A percentile compares a stretch with the other conserved stretches of the same genome.
These are phyloP conservation scores for Nomia melanderi DNA, from an alignment of 1,140 invertebrate genomes.

Conservation along the genomic window DNA sequence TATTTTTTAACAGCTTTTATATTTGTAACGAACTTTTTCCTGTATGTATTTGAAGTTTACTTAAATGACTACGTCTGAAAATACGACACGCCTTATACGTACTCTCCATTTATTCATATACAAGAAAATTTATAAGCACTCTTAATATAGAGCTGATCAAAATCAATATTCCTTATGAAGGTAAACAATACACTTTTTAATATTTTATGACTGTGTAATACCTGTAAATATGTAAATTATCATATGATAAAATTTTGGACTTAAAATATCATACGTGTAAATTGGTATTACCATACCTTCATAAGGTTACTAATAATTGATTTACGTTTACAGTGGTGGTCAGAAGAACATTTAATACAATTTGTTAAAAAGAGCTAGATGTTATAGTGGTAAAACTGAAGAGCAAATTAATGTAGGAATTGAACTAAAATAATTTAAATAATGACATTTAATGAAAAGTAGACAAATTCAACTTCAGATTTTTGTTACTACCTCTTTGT, in stretches of 20 bases:
- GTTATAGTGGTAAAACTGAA: background rate
- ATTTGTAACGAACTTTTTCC: background rate
- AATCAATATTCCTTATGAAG: slow-evolving; percentile 22
- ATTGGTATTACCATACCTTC: slow-evolving; percentile 32
- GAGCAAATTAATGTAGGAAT: background rate
- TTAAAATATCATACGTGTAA: slow-evolving; percentile 5
- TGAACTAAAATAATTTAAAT: background rate
- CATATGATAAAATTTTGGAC: slow-evolving; percentile 8
- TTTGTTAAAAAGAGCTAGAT: background rate
- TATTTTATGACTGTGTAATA: slow-evolving; percentile 14
- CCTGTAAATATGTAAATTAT: slow-evolving; percentile 44
- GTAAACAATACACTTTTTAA: slow-evolving; percentile 26
- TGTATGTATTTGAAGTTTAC: slow-evolving; percentile 25
- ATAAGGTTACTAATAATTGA: slow-evolving; percentile 17
- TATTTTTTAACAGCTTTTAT: slow-evolving; percentile 4
- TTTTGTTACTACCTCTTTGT: too few relatives aligned
- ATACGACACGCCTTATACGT: background rate
- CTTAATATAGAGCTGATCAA: slow-evolving; percentile 25
- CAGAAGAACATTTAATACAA: background rate
- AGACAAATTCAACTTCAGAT: background rate
- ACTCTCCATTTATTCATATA: slow-evolving; percentile 1
- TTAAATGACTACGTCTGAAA: slow-evolving; percentile 34
- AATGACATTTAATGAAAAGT: background rate
- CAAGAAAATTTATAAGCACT: background rate
- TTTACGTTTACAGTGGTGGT: slow-evolving; percentile 15